Evolutionary conservation across 2,113 vertebrate species (phyloP).

Genomic region (Xiphorhynchus elegans): DNA sequence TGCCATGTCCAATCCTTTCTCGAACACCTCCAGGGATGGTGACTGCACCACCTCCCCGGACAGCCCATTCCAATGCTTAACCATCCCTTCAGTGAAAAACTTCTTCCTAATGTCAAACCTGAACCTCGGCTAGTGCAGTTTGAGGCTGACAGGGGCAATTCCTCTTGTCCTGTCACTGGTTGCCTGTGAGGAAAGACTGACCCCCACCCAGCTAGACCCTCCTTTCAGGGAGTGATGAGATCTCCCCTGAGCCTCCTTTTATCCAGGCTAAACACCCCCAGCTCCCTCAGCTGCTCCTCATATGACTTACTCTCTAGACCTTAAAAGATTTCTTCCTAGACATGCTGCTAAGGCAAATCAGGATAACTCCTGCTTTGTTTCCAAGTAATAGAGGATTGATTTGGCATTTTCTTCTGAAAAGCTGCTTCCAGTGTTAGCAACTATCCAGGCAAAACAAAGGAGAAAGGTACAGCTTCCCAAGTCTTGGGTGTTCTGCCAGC

Average conservation of each 20-base stretch:
- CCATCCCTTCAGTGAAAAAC: neutral
- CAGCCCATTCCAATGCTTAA: neutral
- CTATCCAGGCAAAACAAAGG: neutral
- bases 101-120: neutral
- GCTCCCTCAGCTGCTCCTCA: neutral
- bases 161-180: neutral
- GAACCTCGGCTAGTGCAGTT: neutral
- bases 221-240: neutral
- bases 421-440: neutral
- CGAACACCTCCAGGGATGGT: neutral
- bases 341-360: neutral
- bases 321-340: neutral
- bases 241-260: neutral
- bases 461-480: constrained; percentile 4
- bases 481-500: neutral
- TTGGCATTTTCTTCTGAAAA: constrained; percentile 7
- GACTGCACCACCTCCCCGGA: neutral
- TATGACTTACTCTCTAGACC: neutral
- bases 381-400: neutral
- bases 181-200: neutral
- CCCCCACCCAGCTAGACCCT: neutral
- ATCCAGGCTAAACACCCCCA: neutral
- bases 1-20: neutral
- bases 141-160: neutral
- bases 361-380: neutral